These are phyloP conservation scores for Thaumetopoea pityocampa DNA, from an alignment of 1,140 invertebrate genomes.

Conservation along the genomic window DNA sequence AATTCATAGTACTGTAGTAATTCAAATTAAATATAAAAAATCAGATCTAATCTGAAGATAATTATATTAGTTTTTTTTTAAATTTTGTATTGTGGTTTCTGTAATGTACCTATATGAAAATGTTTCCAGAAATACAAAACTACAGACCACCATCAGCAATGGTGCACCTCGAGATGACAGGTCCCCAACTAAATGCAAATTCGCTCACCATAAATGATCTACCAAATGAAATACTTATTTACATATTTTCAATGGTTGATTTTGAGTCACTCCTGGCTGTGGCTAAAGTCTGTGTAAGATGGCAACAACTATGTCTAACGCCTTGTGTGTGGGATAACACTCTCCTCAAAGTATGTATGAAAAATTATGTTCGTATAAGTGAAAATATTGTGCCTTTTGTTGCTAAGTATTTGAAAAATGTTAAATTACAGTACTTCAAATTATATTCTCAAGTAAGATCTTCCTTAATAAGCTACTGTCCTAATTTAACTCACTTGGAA, in stretches of 20 bases:
- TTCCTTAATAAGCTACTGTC: slow-evolving; percentile 69
- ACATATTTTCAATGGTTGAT: slow-evolving; percentile 74
- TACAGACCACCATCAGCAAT: slow-evolving; percentile 39
- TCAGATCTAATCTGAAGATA: no score
- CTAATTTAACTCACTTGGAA: slow-evolving; percentile 74
- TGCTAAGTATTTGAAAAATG: slow-evolving; percentile 70
- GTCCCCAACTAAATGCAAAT: slow-evolving; percentile 41
- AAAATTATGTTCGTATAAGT: slow-evolving; percentile 70
- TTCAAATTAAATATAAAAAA: no score
- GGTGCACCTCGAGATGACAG: slow-evolving; percentile 68
- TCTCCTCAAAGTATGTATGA: slow-evolving; percentile 71
- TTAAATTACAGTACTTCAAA: slow-evolving; percentile 75
- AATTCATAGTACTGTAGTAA: no score
- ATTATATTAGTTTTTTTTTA: neutral
- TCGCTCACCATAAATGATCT: slow-evolving; percentile 68
- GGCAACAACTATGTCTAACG: slow-evolving; percentile 68
- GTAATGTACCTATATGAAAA: no score
- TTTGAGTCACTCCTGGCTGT: slow-evolving; percentile 69
- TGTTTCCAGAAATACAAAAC: slow-evolving; percentile 50
- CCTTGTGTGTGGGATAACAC: slow-evolving; percentile 73
- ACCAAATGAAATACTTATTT: slow-evolving; percentile 74
- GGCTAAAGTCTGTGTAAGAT: slow-evolving; percentile 69
- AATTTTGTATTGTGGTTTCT: no score
- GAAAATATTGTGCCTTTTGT: slow-evolving; percentile 73
- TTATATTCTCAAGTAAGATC: slow-evolving; percentile 72